Percentiles rank a stretch among this genome's conserved stretches.
These are phyloP conservation scores for Dasysyrphus albostriatus DNA, from an alignment of 2,888 invertebrate genomes.

Conservation along the genomic window DNA sequence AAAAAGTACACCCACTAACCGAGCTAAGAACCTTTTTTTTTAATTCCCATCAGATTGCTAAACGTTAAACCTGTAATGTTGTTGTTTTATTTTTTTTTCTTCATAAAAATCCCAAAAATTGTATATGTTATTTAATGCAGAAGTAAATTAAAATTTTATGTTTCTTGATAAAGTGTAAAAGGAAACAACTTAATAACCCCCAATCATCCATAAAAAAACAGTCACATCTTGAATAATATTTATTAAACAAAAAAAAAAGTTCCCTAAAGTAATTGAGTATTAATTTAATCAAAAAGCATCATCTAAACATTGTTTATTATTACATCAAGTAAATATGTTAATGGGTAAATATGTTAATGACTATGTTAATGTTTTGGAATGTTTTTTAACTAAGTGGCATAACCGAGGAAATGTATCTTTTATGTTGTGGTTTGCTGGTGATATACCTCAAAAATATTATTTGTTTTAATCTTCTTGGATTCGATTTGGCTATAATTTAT, in stretches of 20 bases:
- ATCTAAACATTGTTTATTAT: conserved; percentile 15
- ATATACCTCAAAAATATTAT: conserved; percentile 20
- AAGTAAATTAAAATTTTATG: not conserved
- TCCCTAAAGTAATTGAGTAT: conserved; percentile 24
- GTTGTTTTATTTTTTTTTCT: too few relatives aligned
- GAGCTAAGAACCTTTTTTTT: too few relatives aligned
- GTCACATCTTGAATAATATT: not conserved
- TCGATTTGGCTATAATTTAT: conserved; percentile 4
- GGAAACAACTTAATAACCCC: conserved; percentile 1
- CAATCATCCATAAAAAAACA: not conserved
- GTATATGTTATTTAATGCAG: not conserved
- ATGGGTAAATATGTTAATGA: conserved; percentile 36
- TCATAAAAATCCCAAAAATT: not conserved
- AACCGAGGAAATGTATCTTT: conserved; percentile 23
- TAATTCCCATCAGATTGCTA: not conserved
- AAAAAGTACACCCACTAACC: too few relatives aligned
- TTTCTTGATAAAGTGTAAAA: not conserved
- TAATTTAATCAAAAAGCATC: conserved; percentile 37
- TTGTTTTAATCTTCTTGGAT: conserved; percentile 14
- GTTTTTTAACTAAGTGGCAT: conserved; percentile 17
- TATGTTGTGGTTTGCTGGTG: conserved; percentile 1
- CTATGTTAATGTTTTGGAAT: conserved; percentile 43
- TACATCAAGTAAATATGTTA: not conserved
- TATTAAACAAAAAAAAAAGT: too few relatives aligned
- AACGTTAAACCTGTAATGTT: not conserved